Evolutionary conservation across 2,888 invertebrate species (phyloP), one percentile per base, ranked within the genome.

Genomic region (Pantelozetes paolii): DNA sequence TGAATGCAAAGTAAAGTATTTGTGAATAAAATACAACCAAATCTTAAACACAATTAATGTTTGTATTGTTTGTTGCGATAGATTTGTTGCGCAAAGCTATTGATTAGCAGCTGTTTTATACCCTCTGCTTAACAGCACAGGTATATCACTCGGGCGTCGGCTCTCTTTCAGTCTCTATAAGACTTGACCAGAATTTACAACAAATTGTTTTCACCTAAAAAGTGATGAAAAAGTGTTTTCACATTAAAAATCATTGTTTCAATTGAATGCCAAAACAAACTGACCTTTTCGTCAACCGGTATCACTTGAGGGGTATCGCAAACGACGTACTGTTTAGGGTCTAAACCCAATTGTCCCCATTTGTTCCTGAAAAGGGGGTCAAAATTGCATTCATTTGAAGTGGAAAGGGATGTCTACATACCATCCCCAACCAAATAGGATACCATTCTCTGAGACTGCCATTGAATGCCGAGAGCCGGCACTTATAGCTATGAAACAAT

Each of bases 181-280:
- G 36, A 36, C 67, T 75, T 20, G 75, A 74, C 75, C 75, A 75
- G 36, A 70, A 75, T 69, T 74, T 75, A 57, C 75, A 75, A n/a
- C 45, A n/a, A n/a, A 75, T 48, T 2, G 26, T 28, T 28, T 26
- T 28, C 13, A 57, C 57, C 57, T 57, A 8, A 57, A 57, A 57
- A n/a, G 11, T 15, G 18, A 28, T 15, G 13, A 57, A 54, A 23
- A 54, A n/a, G n/a, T n/a, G n/a, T 8, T 54, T 50, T n/a, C 20
- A 54, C 20, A 54, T 5, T 3, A 13, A 3, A 54, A 23, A 45
- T 26, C 36, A 30, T 30, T 28, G 20, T 40, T 26, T 15, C 6
- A 3, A 45, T 13, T n/a, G n/a, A n/a, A n/a, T n/a, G n/a, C n/a
- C n/a, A n/a, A n/a, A 42, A 69, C 11, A 8, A 11, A 30, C 42